Evolutionary conservation across 2,888 invertebrate genomes (phyloP).

Genomic region (Hermaeophaga mercurialis): DNA sequence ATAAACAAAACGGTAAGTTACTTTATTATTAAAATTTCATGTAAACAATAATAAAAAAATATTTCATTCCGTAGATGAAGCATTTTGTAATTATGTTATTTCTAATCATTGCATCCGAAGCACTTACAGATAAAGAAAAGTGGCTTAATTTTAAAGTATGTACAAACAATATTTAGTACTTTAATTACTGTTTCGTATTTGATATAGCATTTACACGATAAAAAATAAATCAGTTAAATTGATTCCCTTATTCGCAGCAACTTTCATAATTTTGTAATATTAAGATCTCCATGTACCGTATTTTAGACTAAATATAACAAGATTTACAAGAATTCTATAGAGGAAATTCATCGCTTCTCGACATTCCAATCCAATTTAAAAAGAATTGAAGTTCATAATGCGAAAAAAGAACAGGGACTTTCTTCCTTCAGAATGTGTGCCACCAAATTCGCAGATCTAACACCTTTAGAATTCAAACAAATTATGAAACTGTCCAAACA

Average conservation of each 20-base stretch:
- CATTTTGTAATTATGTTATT: background rate
- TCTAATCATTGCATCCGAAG: background rate
- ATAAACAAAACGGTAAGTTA: no score
- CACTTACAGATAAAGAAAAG: constrained; percentile 11
- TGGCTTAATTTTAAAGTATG: constrained; percentile 18
- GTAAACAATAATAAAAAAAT: no score
- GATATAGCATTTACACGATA: no score
- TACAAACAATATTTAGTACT: background rate
- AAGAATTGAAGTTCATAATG: constrained; percentile 18
- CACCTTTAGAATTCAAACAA: no score
- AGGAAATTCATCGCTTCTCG: constrained; percentile 18
- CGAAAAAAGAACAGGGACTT: constrained; percentile 14
- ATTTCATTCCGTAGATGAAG: background rate
- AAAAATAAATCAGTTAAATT: background rate
- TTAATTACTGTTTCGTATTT: no score
- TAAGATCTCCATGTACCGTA: no score
- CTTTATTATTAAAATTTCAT: no score
- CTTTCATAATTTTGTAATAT: no score
- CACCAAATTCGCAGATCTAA: constrained; percentile 38
- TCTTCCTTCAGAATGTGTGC: constrained; percentile 17
- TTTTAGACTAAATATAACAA: constrained; percentile 16
- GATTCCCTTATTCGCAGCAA: background rate
- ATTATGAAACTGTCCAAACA: no score
- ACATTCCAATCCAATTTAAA: constrained; percentile 16
- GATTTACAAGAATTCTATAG: constrained; percentile 4